These are phyloP conservation scores for Lanius ludovicianus DNA, from an alignment of 2,113 vertebrate genomes.

Conservation along the genomic window DNA sequence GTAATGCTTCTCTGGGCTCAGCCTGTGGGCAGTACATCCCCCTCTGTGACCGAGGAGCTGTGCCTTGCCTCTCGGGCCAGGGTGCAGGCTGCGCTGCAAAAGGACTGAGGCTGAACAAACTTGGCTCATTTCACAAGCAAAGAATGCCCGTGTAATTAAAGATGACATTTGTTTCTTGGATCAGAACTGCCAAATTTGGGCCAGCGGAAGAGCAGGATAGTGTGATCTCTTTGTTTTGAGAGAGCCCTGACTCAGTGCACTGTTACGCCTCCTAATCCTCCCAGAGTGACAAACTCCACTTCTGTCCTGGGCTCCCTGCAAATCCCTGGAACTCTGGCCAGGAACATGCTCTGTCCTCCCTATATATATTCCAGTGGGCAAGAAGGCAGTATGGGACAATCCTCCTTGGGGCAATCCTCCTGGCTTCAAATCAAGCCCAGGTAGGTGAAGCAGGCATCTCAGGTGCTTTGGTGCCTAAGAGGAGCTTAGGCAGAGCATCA, in stretches of 20 bases:
- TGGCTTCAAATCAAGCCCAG: neutral
- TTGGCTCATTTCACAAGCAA: neutral
- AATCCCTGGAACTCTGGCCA: neutral
- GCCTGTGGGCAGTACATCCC: neutral
- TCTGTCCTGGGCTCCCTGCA: neutral
- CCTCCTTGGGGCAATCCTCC: neutral
- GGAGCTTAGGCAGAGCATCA: neutral
- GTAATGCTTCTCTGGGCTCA: neutral
- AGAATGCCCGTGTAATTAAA: neutral
- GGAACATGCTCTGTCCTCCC: neutral
- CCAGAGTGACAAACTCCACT: neutral
- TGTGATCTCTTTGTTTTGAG: neutral
- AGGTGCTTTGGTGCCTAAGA: neutral
- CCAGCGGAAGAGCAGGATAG: neutral
- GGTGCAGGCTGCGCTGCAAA: neutral
- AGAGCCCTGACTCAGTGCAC: neutral
- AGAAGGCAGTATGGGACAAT: neutral
- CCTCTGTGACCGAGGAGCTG: accelerated
- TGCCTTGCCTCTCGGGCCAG: neutral
- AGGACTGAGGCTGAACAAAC: neutral
- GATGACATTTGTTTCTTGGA: conserved; percentile 31
- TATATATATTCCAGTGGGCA: neutral
- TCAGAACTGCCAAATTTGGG: neutral
- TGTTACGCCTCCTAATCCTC: neutral
- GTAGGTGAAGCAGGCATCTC: neutral